Percentiles rank a stretch among this genome's conserved stretches.
Conservation (phyloP, 2,888 invertebrate species). For the Patella pellucida region DNA sequence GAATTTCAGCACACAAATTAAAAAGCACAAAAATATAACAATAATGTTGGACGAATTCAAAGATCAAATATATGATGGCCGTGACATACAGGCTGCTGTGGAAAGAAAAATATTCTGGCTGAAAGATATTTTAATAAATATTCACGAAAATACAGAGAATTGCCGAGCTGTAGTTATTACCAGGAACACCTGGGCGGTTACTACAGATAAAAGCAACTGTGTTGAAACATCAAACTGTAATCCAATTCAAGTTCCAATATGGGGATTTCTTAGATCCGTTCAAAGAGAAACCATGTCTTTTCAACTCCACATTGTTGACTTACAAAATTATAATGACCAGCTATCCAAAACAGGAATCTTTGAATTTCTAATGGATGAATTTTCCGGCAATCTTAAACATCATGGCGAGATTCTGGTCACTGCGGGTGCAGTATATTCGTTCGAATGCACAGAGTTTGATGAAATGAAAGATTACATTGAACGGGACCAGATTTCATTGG, state of each 20-base stretch:
- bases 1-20: background rate
- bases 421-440: background rate
- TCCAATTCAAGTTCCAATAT: background rate
- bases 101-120: background rate
- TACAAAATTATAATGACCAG: background rate
- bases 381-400: background rate
- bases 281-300: background rate
- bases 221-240: background rate
- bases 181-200: background rate
- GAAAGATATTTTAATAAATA: background rate
- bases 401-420: background rate
- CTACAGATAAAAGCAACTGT: background rate
- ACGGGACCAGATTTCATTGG: background rate
- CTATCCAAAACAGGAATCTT: background rate
- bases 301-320: background rate
- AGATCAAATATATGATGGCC: too few relatives aligned
- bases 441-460: too few relatives aligned
- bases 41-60: background rate
- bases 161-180: background rate
- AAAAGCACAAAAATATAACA: too few relatives aligned
- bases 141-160: background rate
- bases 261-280: background rate
- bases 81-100: background rate
- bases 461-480: too few relatives aligned
- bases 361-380: background rate